Evolutionary conservation across 2,888 invertebrate genomes (phyloP).

Genomic region (Phengaris alcon): DNA sequence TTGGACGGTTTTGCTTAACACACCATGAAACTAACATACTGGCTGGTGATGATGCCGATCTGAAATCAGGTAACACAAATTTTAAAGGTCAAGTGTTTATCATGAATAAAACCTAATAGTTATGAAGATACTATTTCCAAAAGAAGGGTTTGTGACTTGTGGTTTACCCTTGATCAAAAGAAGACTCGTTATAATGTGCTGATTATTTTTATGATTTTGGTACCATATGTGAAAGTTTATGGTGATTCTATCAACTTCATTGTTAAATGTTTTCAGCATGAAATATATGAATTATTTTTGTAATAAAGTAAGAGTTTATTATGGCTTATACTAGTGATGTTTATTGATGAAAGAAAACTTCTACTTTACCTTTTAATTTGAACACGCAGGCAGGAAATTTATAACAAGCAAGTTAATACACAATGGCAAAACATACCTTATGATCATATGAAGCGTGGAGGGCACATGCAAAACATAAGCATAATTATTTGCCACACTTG

Average conservation of each 20-base stretch:
- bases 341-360: background rate
- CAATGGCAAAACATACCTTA: conserved; percentile 53
- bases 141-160: no score
- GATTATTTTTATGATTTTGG: no score
- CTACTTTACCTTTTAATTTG: background rate
- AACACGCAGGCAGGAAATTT: background rate
- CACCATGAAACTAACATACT: conserved; percentile 69
- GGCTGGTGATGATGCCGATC: conserved; percentile 70
- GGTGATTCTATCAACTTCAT: no score
- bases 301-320: conserved; percentile 13
- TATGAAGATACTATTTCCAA: no score
- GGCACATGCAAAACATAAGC: conserved; percentile 74
- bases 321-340: background rate
- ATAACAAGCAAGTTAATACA: background rate
- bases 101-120: no score
- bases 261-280: no score
- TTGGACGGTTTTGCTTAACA: conserved; percentile 57
- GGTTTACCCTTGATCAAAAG: no score
- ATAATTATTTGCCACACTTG: conserved; percentile 73
- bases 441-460: conserved; percentile 73
- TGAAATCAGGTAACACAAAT: conserved; percentile 40
- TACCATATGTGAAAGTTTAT: no score
- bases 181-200: no score
- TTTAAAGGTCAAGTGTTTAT: background rate
- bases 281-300: no score